Evolutionary conservation across 1,140 invertebrate species (phyloP).

Genomic region (Nixonia krombeini): DNA sequence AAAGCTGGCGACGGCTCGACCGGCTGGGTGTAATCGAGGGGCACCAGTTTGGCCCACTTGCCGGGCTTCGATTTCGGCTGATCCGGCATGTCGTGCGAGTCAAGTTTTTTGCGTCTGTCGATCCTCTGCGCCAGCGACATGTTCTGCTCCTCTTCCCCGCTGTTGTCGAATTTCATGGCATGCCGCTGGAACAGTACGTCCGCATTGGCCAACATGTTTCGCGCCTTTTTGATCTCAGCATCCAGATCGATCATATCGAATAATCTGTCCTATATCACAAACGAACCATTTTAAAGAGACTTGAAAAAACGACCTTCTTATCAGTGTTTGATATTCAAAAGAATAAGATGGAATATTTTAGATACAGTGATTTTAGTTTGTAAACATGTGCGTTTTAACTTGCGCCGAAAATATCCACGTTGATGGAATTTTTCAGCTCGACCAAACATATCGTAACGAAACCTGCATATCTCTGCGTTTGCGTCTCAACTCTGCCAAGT

Average conservation of each 20-base stretch:
- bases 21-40: constrained; percentile 26
- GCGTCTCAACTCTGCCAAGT: constrained; percentile 65
- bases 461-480: constrained; percentile 65
- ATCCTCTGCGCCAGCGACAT: constrained; percentile 51
- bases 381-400: too few relatives aligned
- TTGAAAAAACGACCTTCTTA: too few relatives aligned
- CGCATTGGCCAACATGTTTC: constrained; percentile 57
- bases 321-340: too few relatives aligned
- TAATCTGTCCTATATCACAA: constrained; percentile 61
- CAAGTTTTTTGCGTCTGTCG: constrained; percentile 53
- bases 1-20: constrained; percentile 26
- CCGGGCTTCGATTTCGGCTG: constrained; percentile 40
- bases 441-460: constrained; percentile 21
- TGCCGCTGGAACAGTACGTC: constrained; percentile 60
- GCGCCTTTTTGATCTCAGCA: constrained; percentile 65
- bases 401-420: too few relatives aligned
- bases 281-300: constrained; percentile 9
- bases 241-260: constrained; percentile 67
- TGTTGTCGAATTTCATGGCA: constrained; percentile 64
- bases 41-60: constrained; percentile 56
- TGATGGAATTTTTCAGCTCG: too few relatives aligned
- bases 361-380: too few relatives aligned
- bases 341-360: neutral
- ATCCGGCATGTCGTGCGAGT: constrained; percentile 35
- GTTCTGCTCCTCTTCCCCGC: constrained; percentile 33